A percentile compares a stretch with the other conserved stretches of the same genome.
These are phyloP conservation scores for Ptyas mucosa DNA, from an alignment of 2,113 vertebrate genomes.

Conservation along the genomic window DNA sequence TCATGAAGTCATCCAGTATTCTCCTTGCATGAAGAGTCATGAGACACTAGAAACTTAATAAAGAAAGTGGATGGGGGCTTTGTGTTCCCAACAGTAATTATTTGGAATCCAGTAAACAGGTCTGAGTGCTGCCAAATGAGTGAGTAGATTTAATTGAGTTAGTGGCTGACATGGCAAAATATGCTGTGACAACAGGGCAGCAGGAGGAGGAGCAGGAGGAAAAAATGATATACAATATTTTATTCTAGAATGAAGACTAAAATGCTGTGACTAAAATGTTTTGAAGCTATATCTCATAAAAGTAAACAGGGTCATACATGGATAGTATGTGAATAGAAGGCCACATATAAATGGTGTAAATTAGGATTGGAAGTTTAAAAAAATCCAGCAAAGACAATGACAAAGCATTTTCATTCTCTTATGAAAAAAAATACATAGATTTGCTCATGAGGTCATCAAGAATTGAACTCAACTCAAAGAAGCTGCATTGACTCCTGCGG, in stretches of 20 bases:
- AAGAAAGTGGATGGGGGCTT: not conserved
- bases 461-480: not conserved
- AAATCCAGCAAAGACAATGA: not conserved
- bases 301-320: not conserved
- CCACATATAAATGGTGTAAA: not conserved
- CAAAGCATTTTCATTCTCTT: not conserved
- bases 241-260: not conserved
- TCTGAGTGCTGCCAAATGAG: not conserved
- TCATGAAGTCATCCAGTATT: not conserved
- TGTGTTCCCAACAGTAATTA: not conserved
- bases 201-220: not conserved
- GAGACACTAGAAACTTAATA: not conserved
- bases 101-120: not conserved
- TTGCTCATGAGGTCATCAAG: not conserved
- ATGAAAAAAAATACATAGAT: not conserved
- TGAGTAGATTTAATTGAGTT: not conserved
- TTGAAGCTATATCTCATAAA: not conserved
- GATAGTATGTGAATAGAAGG: not conserved
- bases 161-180: not conserved
- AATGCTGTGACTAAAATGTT: not conserved
- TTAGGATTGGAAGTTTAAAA: not conserved
- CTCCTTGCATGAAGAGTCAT: not conserved
- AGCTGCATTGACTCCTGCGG: not conserved
- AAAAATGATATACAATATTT: not conserved
- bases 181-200: not conserved